Percentiles rank a stretch among this genome's conserved stretches.
phyloP scores from a whole-genome alignment of 2,797 vertebrate species.

The Chelonia mydas region DNA sequence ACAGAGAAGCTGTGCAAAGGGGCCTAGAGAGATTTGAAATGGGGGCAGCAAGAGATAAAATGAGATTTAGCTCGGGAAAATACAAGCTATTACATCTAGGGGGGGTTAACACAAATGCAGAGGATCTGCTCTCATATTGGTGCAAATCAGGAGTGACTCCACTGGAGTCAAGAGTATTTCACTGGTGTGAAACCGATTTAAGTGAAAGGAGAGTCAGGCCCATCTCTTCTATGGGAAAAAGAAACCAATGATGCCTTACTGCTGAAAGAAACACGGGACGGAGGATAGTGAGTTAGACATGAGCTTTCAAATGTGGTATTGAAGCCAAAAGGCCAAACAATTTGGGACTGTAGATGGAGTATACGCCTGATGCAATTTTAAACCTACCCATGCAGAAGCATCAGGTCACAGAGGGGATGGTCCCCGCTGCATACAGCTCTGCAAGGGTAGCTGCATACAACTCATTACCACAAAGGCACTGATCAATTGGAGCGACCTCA shows the following conservation, averaged over 20 bases:
- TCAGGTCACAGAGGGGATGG: fast-evolving
- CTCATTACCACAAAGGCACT: neutral
- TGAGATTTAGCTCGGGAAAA: neutral
- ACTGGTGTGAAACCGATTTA: neutral
- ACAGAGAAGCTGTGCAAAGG: fast-evolving
- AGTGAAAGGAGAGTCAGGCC: neutral
- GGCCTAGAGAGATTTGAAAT: fast-evolving
- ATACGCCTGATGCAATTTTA: fast-evolving
- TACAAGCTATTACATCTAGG: neutral
- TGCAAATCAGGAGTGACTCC: neutral
- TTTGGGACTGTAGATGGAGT: neutral
- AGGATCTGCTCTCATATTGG: neutral
- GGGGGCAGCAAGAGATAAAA: neutral
- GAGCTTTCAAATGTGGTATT: neutral
- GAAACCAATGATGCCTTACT: neutral
- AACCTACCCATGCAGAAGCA: fast-evolving
- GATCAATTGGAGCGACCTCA: neutral
- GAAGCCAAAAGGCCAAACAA: neutral
- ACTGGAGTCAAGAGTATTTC: neutral
- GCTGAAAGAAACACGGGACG: neutral
- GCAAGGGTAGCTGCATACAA: neutral
- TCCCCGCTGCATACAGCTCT: neutral
- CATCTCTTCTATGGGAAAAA: neutral
- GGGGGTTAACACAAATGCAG: neutral
- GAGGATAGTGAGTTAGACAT: neutral